phyloP scores from a whole-genome alignment of 2,888 invertebrate genomes.

The Arenicola marina region DNA sequence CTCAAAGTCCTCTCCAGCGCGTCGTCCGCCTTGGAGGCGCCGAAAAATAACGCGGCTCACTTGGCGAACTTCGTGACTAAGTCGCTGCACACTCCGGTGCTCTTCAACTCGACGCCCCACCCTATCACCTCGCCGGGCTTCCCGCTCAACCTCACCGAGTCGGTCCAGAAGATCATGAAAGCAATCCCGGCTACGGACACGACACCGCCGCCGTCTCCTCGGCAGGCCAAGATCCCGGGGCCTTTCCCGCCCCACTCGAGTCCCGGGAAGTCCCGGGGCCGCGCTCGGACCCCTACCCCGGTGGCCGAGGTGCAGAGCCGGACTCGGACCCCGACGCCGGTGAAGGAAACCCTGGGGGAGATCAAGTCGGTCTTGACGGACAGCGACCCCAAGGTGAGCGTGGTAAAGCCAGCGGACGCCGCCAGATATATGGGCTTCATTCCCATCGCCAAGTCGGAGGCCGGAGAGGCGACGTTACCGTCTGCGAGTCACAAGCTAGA shows the following conservation, averaged over 20 bases:
- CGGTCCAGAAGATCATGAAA: conserved; percentile 31
- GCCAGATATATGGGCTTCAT: too few relatives aligned
- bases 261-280: not conserved
- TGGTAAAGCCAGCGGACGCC: not conserved
- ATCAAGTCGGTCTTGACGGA: not conserved
- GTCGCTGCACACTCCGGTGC: conserved; percentile 22
- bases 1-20: not conserved
- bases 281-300: not conserved
- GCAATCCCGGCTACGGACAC: conserved; percentile 23
- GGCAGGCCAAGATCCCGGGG: conserved; percentile 4
- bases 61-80: conserved; percentile 23
- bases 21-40: conserved; percentile 8
- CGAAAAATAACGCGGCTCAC: conserved; percentile 9
- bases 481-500: too few relatives aligned
- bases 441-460: too few relatives aligned
- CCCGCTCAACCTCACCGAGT: conserved; percentile 30
- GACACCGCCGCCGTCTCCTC: conserved; percentile 29
- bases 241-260: conserved; percentile 1
- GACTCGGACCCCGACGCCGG: not conserved
- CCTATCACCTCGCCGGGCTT: conserved; percentile 34
- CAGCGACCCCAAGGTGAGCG: not conserved
- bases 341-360: not conserved
- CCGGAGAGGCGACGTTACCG: not conserved
- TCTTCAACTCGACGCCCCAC: conserved; percentile 20
- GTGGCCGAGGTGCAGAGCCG: not conserved